Conservation (phyloP, 2,797 vertebrate species). For the Pogoniulus pusillus region DNA sequence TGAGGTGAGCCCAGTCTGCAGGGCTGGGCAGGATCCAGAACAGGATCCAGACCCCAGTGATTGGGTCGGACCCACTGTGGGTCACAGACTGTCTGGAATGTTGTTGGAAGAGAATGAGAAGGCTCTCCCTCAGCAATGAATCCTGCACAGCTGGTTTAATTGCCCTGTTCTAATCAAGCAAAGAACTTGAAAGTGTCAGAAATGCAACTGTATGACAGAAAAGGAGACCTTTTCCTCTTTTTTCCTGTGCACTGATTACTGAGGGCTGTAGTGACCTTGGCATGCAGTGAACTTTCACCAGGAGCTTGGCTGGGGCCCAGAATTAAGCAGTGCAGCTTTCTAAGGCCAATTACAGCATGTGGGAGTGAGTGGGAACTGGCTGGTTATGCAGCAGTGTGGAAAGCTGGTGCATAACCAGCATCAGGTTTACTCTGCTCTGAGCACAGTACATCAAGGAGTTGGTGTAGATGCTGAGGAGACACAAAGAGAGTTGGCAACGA, state of each 20-base stretch:
- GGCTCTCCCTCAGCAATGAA: fast-evolving
- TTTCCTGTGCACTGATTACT: background rate
- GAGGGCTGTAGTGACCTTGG: background rate
- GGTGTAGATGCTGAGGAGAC: background rate
- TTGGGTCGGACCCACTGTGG: background rate
- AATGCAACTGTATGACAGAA: background rate
- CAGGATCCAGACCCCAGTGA: background rate
- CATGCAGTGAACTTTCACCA: background rate
- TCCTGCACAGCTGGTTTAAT: background rate
- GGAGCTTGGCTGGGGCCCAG: background rate
- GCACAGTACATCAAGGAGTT: background rate
- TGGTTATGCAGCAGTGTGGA: background rate
- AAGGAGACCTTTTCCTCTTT: background rate
- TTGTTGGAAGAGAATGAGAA: background rate
- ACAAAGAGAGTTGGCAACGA: background rate
- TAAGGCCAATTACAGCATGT: background rate
- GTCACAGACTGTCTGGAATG: background rate
- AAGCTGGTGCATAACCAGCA: background rate
- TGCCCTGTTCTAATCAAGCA: background rate
- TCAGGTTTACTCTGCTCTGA: background rate
- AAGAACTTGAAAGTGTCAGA: background rate
- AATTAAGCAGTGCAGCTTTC: background rate
- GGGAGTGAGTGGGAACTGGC: background rate
- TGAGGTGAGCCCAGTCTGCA: fast-evolving
- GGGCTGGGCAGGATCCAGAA: background rate